These are phyloP conservation scores for Spea bombifrons DNA, from an alignment of 2,113 vertebrate species.

Conservation along the genomic window DNA sequence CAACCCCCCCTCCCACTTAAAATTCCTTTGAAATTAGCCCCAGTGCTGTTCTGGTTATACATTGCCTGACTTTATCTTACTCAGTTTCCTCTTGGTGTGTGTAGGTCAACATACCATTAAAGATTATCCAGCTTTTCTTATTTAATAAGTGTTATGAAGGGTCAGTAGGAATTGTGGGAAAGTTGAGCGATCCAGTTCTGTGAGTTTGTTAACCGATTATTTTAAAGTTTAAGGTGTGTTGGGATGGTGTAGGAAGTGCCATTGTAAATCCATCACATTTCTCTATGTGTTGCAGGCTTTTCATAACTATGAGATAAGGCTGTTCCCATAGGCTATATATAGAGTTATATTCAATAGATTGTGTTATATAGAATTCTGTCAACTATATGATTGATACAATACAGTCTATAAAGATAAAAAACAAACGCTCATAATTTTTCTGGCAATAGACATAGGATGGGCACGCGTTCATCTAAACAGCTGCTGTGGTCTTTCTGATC, in stretches of 20 bases:
- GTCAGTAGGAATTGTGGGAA: background rate
- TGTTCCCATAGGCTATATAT: background rate
- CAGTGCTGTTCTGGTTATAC: conserved; percentile 12
- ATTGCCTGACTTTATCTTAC: conserved; percentile 28
- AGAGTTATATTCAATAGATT: background rate
- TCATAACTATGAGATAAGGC: background rate
- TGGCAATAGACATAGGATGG: background rate
- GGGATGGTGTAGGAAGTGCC: background rate
- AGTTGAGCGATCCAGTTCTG: background rate
- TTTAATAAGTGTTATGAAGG: background rate
- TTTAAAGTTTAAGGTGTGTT: background rate
- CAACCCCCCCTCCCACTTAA: conserved; percentile 26
- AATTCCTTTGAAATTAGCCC: conserved; percentile 36
- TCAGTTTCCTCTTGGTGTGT: conserved; percentile 8
- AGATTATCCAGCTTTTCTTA: conserved; percentile 22
- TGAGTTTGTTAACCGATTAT: conserved; percentile 1
- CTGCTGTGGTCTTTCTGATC: conserved; percentile 29
- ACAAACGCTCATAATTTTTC: background rate
- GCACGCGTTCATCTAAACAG: conserved; percentile 25
- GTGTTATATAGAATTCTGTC: background rate
- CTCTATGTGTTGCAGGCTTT: background rate
- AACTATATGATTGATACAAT: background rate
- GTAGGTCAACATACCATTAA: conserved; percentile 24
- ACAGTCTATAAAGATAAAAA: background rate
- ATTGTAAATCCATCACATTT: background rate